Conservation (phyloP, 2,113 vertebrate species). For the Oplegnathus fasciatus region DNA sequence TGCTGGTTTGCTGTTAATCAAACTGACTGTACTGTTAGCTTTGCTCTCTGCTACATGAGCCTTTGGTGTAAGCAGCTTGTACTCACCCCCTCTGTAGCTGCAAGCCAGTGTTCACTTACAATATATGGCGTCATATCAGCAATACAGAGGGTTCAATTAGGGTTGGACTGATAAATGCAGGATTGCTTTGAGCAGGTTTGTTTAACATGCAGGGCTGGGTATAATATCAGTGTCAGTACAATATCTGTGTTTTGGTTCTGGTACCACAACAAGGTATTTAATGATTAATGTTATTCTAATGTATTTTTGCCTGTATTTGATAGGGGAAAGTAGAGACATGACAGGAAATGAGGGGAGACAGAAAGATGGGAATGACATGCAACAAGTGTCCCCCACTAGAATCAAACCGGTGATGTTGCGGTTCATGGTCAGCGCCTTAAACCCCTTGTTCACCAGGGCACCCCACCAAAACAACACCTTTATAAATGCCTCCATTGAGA, state of each 20-base stretch:
- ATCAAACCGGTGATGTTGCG: too few species aligned
- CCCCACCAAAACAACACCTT: too few species aligned
- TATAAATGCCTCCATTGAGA: too few species aligned
- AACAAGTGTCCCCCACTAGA: neutral
- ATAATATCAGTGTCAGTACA: too few species aligned
- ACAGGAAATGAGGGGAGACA: too few species aligned
- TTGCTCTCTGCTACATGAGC: conserved; percentile 17
- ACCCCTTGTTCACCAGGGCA: too few species aligned
- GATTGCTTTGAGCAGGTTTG: neutral
- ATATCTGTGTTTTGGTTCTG: too few species aligned
- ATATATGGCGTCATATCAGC: neutral
- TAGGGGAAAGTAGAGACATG: too few species aligned
- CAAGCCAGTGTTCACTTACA: neutral
- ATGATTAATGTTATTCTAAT: too few species aligned
- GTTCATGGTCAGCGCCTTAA: too few species aligned
- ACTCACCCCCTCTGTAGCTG: neutral
- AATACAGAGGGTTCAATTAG: neutral
- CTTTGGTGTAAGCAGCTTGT: conserved; percentile 11
- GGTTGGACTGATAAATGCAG: neutral
- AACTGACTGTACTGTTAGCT: conserved; percentile 55
- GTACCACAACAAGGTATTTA: neutral
- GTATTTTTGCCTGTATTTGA: too few species aligned
- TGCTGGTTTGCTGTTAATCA: conserved; percentile 71
- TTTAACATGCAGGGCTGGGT: too few species aligned
- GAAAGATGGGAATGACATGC: neutral